Evolutionary conservation across 2,888 invertebrate genomes (phyloP).

Genomic region (Agrotis puta): DNA sequence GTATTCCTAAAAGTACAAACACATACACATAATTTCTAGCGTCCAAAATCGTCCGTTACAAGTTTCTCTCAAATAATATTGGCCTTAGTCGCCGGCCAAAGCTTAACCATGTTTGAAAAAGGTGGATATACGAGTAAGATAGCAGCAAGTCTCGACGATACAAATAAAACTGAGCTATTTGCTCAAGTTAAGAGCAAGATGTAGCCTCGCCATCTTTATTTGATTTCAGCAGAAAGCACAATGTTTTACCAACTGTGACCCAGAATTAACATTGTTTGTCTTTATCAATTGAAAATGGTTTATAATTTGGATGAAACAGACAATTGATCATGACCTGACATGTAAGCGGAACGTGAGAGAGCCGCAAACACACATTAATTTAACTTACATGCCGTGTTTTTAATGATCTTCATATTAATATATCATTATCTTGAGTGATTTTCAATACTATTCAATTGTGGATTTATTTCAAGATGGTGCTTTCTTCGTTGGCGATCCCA

Average conservation of each 20-base stretch:
- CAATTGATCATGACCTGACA: slow-evolving; percentile 2
- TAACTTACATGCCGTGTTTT: too few species aligned
- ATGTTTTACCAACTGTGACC: slow-evolving; percentile 48
- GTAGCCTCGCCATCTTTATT: slow-evolving; percentile 28
- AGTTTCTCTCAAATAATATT: not conserved
- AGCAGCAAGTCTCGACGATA: slow-evolving; percentile 14
- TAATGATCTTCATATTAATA: too few species aligned
- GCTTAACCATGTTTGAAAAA: slow-evolving; percentile 15
- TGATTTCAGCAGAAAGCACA: slow-evolving; percentile 30
- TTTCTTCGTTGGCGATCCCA: not conserved
- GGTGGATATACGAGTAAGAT: slow-evolving; percentile 14
- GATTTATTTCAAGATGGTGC: not conserved
- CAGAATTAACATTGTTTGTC: slow-evolving; percentile 10
- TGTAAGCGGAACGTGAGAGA: not conserved
- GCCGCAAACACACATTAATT: too few species aligned
- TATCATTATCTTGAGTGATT: not conserved
- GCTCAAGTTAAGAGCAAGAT: slow-evolving; percentile 37
- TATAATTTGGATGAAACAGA: slow-evolving; percentile 4
- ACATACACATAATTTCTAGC: not conserved
- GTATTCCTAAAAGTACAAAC: too few species aligned
- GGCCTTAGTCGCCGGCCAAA: not conserved
- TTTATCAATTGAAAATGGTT: too few species aligned
- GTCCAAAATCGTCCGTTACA: not conserved
- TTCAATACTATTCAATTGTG: not conserved
- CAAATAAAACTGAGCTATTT: slow-evolving; percentile 42